Evolutionary conservation across 2,113 vertebrate species (phyloP).

Genomic region (Pterocles gutturalis): DNA sequence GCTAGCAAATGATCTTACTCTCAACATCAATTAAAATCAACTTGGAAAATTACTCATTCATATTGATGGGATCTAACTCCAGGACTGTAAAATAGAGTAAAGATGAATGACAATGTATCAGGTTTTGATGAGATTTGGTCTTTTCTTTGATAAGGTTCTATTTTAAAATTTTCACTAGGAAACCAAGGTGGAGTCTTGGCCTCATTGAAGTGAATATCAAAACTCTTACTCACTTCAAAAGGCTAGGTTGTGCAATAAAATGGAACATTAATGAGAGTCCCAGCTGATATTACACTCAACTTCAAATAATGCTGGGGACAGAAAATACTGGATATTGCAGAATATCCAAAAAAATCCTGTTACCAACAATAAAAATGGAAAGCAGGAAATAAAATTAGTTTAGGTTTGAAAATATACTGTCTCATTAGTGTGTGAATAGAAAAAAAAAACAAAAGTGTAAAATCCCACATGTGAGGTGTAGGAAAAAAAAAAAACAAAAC

Average conservation of each 20-base stretch:
- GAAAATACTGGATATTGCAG: neutral
- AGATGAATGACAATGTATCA: neutral
- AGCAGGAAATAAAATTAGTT: neutral
- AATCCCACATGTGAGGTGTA: rapidly evolving
- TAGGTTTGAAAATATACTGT: neutral
- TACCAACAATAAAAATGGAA: neutral
- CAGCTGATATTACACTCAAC: neutral
- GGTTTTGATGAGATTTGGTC: neutral
- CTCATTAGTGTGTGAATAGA: neutral
- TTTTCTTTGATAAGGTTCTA: neutral
- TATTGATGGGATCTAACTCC: neutral
- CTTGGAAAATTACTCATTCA: neutral
- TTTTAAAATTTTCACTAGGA: neutral
- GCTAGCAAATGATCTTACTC: neutral
- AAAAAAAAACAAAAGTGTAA: neutral
- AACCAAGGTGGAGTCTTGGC: neutral
- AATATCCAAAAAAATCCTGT: rapidly evolving
- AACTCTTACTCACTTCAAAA: neutral
- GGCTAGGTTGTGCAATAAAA: neutral
- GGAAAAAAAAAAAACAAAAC: rapidly evolving
- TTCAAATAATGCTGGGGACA: neutral
- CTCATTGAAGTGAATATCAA: neutral
- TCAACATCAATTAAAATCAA: conserved; percentile 42
- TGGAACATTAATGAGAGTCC: neutral
- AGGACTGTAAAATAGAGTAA: neutral